These are phyloP conservation scores for Muschampia plurimacula DNA, from an alignment of 2,888 invertebrate species.

Conservation along the genomic window DNA sequence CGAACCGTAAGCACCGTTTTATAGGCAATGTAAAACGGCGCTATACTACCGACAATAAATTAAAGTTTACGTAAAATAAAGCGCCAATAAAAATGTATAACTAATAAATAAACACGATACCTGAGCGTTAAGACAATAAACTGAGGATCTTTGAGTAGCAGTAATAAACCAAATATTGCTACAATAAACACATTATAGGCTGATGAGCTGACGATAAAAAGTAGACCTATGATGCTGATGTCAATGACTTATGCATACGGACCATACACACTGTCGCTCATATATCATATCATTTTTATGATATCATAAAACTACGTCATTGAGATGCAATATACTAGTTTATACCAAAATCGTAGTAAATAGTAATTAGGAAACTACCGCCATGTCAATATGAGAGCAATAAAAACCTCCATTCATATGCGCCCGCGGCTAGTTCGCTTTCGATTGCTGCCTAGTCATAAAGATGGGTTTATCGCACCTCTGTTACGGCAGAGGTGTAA, in stretches of 20 bases:
- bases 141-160: conserved; percentile 75
- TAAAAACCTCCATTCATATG: conserved; percentile 83
- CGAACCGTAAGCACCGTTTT: conserved; percentile 82
- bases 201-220: conserved; percentile 73
- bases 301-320: conserved; percentile 77
- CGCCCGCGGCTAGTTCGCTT: conserved; percentile 72
- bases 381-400: conserved; percentile 80
- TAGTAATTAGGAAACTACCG: conserved; percentile 78
- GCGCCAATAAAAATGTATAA: conserved; percentile 85
- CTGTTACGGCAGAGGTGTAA: conserved; percentile 82
- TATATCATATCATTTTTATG: conserved; percentile 82
- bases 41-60: conserved; percentile 84
- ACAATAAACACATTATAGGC: conserved; percentile 83
- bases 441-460: conserved; percentile 80
- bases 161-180: conserved; percentile 85
- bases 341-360: conserved; percentile 77
- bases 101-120: conserved; percentile 86
- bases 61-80: conserved; percentile 85
- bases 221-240: conserved; percentile 57
- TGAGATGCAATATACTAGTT: conserved; percentile 77
- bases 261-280: conserved; percentile 57
- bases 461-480: conserved; percentile 83
- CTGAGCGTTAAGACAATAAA: conserved; percentile 84
- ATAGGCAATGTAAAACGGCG: conserved; percentile 84
- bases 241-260: conserved; percentile 49